Evolutionary conservation across 2,113 vertebrate species (phyloP), one percentile per base, ranked within the genome.

Genomic region (Felis chaus): DNA sequence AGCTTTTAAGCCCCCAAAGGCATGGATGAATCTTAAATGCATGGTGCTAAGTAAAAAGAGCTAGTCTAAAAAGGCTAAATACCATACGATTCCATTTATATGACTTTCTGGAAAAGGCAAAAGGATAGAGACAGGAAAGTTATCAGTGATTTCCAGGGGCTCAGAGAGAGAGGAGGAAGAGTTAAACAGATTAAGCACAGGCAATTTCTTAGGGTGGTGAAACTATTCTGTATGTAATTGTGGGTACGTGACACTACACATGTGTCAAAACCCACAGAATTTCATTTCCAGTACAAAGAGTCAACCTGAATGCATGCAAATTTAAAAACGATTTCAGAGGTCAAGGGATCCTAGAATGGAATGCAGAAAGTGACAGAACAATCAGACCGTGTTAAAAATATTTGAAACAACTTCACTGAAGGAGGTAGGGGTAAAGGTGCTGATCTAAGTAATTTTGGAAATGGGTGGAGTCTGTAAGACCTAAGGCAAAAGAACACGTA

Each of bases 41-140:
- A 65, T 21, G 86, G 15, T 83, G 25, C 16, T 36, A 89, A 76
- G 7, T 36, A 21, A 86, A 91, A 94, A 21, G 71, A 63, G 36
- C 45, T 19, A 57, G 23, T 78, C 29, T 66, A 33, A 87, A 95
- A 81, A 92, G 29, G 23, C 25, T 41, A 23, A 8, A 50, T 55
- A 63, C 1, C 78, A 1, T 50, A 78, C 80, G 13, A 57, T 89
- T 96, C 55, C 45, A 85, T 78, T 68, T 79, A 73, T 18, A 48
- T 78, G 25, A 83, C 27, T 63, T 73, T 89, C 39, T 92, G 16
- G 45, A 86, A 94, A 96, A 96, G 25, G 4, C 21, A 95, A 94
- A 95, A 74, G 23, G 78, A 36, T 65, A 71, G 36, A 87, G 33
- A 29, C 7, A 71, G 48, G 27, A 50, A 80, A 94, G 95, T 29